phyloP scores from a whole-genome alignment of 2,113 vertebrate genomes.

The Gracilinanus agilis region DNA sequence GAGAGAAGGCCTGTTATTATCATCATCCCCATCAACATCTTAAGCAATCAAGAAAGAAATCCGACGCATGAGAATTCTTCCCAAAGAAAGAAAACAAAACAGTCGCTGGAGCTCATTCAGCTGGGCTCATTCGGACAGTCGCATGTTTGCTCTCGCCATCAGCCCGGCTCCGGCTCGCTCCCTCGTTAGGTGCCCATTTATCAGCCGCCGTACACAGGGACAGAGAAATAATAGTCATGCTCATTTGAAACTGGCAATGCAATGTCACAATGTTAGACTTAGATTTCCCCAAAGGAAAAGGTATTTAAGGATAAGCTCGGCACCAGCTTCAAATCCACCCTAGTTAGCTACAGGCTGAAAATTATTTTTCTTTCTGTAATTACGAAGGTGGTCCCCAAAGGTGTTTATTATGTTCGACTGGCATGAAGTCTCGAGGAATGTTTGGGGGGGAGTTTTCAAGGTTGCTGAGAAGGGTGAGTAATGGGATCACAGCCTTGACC shows the following conservation, averaged over 20 bases:
- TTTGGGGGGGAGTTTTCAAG: conserved; percentile 76
- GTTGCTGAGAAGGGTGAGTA: conserved; percentile 74
- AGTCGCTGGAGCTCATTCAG: neutral
- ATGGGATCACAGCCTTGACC: conserved; percentile 49
- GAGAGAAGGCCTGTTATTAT: neutral
- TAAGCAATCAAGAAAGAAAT: neutral
- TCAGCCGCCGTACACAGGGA: conserved; percentile 14
- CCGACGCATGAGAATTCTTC: neutral
- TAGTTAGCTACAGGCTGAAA: conserved; percentile 78
- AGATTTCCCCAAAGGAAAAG: conserved; percentile 80
- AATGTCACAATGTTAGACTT: conserved; percentile 69
- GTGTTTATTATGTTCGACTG: conserved; percentile 78
- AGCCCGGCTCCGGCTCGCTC: conserved; percentile 14
- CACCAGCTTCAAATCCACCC: conserved; percentile 73
- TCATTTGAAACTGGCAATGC: conserved; percentile 63
- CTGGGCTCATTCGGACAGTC: neutral
- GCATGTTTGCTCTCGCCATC: conserved; percentile 29
- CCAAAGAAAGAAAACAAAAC: neutral
- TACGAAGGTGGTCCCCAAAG: conserved; percentile 76
- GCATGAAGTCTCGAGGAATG: conserved; percentile 71
- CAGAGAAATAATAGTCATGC: conserved; percentile 60
- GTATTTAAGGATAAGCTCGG: conserved; percentile 77
- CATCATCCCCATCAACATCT: neutral
- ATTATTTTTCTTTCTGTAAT: conserved; percentile 82
- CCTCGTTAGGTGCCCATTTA: conserved; percentile 53